Evolutionary conservation across 1,140 invertebrate species (phyloP).

Genomic region (Nomia melanderi): DNA sequence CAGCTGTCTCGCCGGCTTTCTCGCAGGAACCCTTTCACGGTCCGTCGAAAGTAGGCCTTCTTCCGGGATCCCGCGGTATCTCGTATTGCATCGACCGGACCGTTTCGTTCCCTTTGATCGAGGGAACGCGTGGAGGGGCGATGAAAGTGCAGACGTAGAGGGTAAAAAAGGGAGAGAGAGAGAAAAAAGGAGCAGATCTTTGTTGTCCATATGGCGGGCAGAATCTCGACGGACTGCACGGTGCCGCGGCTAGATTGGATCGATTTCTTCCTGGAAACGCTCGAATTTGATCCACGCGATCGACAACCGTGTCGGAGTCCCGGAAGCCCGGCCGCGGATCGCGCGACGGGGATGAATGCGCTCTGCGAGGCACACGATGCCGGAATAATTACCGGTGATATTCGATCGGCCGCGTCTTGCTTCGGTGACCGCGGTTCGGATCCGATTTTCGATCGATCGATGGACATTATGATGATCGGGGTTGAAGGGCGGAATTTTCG

Average conservation of each 20-base stretch:
- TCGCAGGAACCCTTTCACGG: conserved; percentile 61
- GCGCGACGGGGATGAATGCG: background rate
- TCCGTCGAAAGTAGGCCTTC: conserved; percentile 34
- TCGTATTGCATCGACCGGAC: conserved; percentile 63
- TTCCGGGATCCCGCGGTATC: conserved; percentile 65
- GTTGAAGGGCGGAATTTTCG: too few relatives aligned
- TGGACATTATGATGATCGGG: too few relatives aligned
- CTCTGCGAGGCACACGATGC: background rate
- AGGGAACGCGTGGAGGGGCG: background rate
- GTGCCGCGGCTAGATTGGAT: conserved; percentile 51
- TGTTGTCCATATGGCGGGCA: conserved; percentile 62
- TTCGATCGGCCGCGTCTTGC: conserved; percentile 15
- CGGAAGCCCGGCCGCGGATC: conserved; percentile 55
- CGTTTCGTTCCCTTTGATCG: conserved; percentile 52
- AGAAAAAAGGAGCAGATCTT: conserved; percentile 26
- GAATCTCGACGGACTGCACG: conserved; percentile 21
- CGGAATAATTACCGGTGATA: conserved; percentile 34
- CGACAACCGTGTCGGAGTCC: conserved; percentile 37
- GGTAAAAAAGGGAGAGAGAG: conserved; percentile 33
- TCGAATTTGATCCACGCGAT: conserved; percentile 62
- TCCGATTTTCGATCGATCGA: background rate
- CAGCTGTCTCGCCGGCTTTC: conserved; percentile 59
- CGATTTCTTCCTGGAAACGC: conserved; percentile 68
- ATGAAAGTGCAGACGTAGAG: conserved; percentile 10
- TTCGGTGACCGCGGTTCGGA: too few relatives aligned